Percentiles rank a stretch among this genome's conserved stretches.
These are phyloP conservation scores for Agapostemon virescens DNA, from an alignment of 2,888 invertebrate genomes.

Conservation along the genomic window DNA sequence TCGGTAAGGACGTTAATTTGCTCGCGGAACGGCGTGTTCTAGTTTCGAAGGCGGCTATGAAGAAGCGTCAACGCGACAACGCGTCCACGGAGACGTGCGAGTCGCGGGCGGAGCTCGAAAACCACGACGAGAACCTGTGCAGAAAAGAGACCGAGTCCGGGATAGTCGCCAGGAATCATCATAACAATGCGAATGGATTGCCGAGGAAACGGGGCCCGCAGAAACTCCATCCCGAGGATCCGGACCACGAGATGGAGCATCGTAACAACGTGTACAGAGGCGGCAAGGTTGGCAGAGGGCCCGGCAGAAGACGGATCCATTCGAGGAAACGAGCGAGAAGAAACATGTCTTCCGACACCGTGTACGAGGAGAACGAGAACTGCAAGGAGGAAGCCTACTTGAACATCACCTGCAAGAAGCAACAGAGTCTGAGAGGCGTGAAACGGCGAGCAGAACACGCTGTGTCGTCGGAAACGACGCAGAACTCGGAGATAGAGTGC, in stretches of 20 bases:
- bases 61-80: conserved; percentile 65
- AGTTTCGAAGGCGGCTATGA: conserved; percentile 48
- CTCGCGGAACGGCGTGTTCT: conserved; percentile 59
- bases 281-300: conserved; percentile 31
- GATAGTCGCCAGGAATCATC: conserved; percentile 66
- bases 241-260: conserved; percentile 43
- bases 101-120: conserved; percentile 64
- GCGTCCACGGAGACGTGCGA: conserved; percentile 64
- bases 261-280: conserved; percentile 48
- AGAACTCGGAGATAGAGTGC: conserved; percentile 70
- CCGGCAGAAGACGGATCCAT: conserved; percentile 51
- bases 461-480: conserved; percentile 62
- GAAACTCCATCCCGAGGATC: conserved; percentile 41
- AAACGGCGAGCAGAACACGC: conserved; percentile 47
- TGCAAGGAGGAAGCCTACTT: conserved; percentile 70
- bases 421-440: conserved; percentile 28
- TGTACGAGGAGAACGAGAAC: conserved; percentile 70
- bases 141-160: conserved; percentile 65
- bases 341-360: conserved; percentile 59
- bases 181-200: conserved; percentile 52
- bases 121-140: conserved; percentile 67
- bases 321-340: conserved; percentile 65
- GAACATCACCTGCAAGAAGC: conserved; percentile 63
- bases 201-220: conserved; percentile 55
- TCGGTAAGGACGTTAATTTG: conserved; percentile 62